These are phyloP conservation scores for Drosophila anomelani DNA, from an alignment of 2,888 invertebrate species.

Conservation along the genomic window DNA sequence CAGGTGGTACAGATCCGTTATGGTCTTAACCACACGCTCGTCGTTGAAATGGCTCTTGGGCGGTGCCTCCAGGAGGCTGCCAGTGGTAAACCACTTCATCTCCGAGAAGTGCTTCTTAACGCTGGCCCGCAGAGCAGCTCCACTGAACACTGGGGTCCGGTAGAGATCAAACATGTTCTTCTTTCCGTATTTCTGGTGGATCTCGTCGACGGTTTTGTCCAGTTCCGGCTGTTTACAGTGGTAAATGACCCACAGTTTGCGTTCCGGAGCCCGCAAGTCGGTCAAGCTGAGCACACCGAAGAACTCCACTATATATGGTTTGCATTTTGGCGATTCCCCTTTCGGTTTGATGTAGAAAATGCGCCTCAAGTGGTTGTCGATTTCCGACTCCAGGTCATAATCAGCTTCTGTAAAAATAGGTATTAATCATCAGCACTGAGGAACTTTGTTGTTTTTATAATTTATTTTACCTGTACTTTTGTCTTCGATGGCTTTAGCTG, in stretches of 20 bases:
- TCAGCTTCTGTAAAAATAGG: conserved; percentile 1
- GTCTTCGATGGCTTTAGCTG: not conserved
- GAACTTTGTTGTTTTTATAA: not conserved
- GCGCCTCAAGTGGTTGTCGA: conserved; percentile 43
- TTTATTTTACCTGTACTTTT: not conserved
- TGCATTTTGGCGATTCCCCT: conserved; percentile 14
- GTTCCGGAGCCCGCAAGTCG: conserved; percentile 51
- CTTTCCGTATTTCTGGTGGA: conserved; percentile 67
- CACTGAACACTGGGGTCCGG: conserved; percentile 61
- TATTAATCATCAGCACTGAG: conserved; percentile 4
- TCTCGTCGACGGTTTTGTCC: conserved; percentile 55
- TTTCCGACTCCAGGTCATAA: conserved; percentile 51
- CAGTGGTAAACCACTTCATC: conserved; percentile 59
- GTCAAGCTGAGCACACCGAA: conserved; percentile 62
- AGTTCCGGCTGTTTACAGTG: conserved; percentile 56
- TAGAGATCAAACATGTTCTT: conserved; percentile 67
- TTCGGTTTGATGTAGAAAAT: conserved; percentile 44
- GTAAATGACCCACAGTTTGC: conserved; percentile 69
- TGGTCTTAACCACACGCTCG: conserved; percentile 50
- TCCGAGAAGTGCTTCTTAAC: conserved; percentile 59
- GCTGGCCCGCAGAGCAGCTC: conserved; percentile 44
- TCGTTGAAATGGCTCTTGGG: conserved; percentile 61
- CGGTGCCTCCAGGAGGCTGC: conserved; percentile 66
- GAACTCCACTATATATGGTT: conserved; percentile 50
- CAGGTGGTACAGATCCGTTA: conserved; percentile 51